A percentile compares a stretch with the other conserved stretches of the same genome.
Evolutionary conservation across 2,797 vertebrate genomes (phyloP).

Genomic region (Characodon lateralis): DNA sequence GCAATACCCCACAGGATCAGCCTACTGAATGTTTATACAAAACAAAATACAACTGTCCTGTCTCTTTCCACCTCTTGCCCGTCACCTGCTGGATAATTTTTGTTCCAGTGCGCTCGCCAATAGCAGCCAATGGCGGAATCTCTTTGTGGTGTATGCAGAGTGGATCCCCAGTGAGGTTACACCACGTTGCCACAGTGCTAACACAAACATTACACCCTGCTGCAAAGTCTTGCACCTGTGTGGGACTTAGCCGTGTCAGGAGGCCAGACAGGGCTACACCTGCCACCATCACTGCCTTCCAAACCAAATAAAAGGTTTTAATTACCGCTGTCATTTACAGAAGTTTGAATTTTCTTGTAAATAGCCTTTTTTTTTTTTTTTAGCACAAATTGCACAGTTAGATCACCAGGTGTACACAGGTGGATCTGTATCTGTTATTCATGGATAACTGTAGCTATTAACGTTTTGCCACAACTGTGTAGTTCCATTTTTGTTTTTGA

Average conservation of each 20-base stretch:
- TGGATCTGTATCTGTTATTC: no score
- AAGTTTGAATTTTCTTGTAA: not conserved
- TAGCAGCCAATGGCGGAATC: slow-evolving; percentile 55
- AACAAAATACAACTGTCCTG: slow-evolving; percentile 58
- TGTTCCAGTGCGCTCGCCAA: slow-evolving; percentile 62
- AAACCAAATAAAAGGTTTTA: not conserved
- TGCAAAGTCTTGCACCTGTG: slow-evolving; percentile 63
- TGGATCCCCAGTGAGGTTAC: slow-evolving; percentile 57
- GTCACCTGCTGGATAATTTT: slow-evolving; percentile 52
- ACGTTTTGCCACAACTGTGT: not conserved
- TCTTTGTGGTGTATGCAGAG: slow-evolving; percentile 54
- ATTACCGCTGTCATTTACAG: not conserved
- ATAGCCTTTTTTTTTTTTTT: not conserved
- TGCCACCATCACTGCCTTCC: not conserved
- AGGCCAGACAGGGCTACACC: not conserved
- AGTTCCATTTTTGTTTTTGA: not conserved
- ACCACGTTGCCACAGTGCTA: slow-evolving; percentile 63
- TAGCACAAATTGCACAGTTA: not conserved
- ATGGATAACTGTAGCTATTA: not conserved
- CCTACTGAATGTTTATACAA: slow-evolving; percentile 56
- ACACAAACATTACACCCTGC: slow-evolving; percentile 70
- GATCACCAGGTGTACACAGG: no score
- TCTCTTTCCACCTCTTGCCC: slow-evolving; percentile 39
- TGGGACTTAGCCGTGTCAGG: slow-evolving; percentile 38
- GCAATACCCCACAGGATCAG: slow-evolving; percentile 37